Evolutionary conservation across 2,797 vertebrate species (phyloP), one percentile per base, ranked within the genome.

Genomic region (Catostomus latipinnis): DNA sequence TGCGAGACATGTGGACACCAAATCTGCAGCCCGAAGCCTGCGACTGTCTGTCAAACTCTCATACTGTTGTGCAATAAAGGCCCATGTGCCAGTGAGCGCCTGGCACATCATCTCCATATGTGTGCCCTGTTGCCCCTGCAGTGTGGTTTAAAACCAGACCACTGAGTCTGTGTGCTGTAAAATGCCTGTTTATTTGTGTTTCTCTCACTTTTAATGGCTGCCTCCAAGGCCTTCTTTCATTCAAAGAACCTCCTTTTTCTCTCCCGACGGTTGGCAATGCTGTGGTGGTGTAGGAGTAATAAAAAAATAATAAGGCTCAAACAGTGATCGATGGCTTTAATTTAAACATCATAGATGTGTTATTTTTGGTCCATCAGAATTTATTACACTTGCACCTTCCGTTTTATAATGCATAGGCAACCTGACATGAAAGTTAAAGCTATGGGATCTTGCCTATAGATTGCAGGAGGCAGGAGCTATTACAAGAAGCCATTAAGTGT

Each of bases 101-200:
- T 82, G 82, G 80, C 82, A 86, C 74, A 74, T 76, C 79, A 76
- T 71, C 74, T 79, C 82, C 85, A 86, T 80, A 84, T 86, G 85
- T 79, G 78, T 78, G 74, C 69, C 77, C 43, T 74, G 76, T 71
- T 84, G 80, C 66, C 80, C 77, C 76, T 66, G 70, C 79, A 22
- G 43, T 75, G 73, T 53, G 81, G 43, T 76, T 82, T 74, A 66
- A 85, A 81, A 77, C 34, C 50, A 75, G 67, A 83, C 82, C 76
- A 78, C 80, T 72, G 78, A 60, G 84, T 75, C 75, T 84, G 78
- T 22, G 45, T 50, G 74, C 74, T 71, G 81, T 88, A 86, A 82
- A 87, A 85, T 73, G 77, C 76, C 68, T 84, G 84, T 89, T 88
- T 86, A 89, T 88, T 86, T 86, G 82, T 78, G 67, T 85, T 85